A percentile compares a stretch with the other conserved stretches of the same genome.
Evolutionary conservation across 2,113 vertebrate genomes (phyloP).

Genomic region (Nymphicus hollandicus): DNA sequence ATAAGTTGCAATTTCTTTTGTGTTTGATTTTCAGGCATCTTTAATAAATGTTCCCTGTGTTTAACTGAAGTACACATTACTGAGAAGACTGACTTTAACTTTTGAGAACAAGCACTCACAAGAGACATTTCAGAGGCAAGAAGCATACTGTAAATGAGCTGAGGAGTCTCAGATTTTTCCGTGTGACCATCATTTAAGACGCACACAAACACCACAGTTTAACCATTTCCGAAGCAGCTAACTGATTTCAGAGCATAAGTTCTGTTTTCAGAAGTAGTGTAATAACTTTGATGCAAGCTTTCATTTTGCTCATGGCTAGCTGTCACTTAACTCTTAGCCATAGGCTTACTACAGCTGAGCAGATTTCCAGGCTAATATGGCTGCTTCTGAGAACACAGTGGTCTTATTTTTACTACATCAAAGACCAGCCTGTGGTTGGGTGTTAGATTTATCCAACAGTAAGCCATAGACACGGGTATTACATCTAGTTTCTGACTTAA

Average conservation of each 20-base stretch:
- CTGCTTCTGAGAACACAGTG: neutral
- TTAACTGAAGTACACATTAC: neutral
- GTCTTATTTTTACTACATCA: neutral
- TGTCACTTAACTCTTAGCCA: neutral
- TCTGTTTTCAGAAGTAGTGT: neutral
- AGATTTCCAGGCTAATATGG: neutral
- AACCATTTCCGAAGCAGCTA: neutral
- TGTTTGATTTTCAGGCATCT: neutral
- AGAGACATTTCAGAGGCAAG: neutral
- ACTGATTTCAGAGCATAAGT: neutral
- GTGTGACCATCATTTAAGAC: neutral
- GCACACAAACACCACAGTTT: neutral
- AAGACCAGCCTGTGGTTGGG: neutral
- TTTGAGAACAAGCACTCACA: neutral
- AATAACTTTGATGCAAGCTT: neutral
- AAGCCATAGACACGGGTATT: neutral
- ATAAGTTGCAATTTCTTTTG: neutral
- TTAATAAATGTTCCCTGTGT: neutral
- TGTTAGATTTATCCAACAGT: neutral
- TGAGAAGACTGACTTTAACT: neutral
- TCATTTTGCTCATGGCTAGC: neutral
- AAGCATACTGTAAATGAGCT: neutral
- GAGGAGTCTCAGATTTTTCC: neutral
- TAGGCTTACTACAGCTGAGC: neutral
- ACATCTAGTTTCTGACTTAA: neutral